A percentile compares a stretch with the other conserved stretches of the same genome.
These are phyloP conservation scores for Anticlea derivata DNA, from an alignment of 2,888 invertebrate genomes.

Conservation along the genomic window DNA sequence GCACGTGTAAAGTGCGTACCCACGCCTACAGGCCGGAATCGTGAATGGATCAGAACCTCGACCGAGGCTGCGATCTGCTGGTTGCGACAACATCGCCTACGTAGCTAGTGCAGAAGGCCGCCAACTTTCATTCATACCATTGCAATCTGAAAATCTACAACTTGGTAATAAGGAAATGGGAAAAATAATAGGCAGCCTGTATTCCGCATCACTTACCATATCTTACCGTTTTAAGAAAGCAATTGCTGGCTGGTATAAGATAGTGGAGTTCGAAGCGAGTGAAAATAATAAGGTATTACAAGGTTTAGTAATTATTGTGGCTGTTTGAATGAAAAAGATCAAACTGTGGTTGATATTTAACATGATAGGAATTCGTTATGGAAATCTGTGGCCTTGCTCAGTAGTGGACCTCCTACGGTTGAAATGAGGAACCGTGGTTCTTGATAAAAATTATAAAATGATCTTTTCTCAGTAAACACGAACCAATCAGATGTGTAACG, in stretches of 20 bases:
- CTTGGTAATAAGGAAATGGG: slow-evolving; percentile 35
- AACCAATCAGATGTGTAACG: too few species aligned
- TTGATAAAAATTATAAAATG: too few species aligned
- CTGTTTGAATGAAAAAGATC: slow-evolving; percentile 11
- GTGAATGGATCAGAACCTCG: slow-evolving; percentile 64
- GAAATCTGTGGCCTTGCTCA: too few species aligned
- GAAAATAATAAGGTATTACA: slow-evolving; percentile 11
- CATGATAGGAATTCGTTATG: too few species aligned
- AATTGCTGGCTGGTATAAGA: slow-evolving; percentile 9
- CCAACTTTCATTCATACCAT: slow-evolving; percentile 80
- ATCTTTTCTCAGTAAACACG: too few species aligned
- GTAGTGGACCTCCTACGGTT: too few species aligned
- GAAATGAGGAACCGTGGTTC: too few species aligned
- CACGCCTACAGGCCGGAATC: slow-evolving; percentile 60
- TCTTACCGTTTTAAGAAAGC: slow-evolving; percentile 26
- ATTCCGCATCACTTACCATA: slow-evolving; percentile 21
- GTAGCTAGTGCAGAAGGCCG: slow-evolving; percentile 66
- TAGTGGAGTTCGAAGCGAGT: slow-evolving; percentile 3
- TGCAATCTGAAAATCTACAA: slow-evolving; percentile 43
- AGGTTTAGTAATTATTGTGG: slow-evolving; percentile 11
- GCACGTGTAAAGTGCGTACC: slow-evolving; percentile 45
- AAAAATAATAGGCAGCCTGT: slow-evolving; percentile 26
- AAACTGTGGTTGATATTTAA: neutral
- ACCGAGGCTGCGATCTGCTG: slow-evolving; percentile 32
- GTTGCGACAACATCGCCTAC: slow-evolving; percentile 78